Evolutionary conservation across 2,113 vertebrate genomes (phyloP), one percentile per base, ranked within the genome.

Genomic region (Thomomys bottae): DNA sequence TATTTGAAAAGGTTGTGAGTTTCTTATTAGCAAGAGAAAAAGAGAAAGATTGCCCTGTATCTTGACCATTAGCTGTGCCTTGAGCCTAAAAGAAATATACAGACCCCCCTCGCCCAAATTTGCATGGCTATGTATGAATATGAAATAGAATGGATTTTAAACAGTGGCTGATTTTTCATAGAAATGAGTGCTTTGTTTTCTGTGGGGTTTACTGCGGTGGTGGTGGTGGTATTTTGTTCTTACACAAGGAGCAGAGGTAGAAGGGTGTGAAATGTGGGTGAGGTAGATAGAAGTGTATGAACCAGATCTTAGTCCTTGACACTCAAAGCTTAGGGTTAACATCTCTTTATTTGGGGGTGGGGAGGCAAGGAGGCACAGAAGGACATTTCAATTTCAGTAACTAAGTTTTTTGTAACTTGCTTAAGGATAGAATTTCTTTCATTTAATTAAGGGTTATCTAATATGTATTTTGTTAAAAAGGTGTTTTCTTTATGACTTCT

Each of bases 181-280:
- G 45, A 76, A 90, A 67, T 73, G 82, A 76, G 45, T 84, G 38
- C 10, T 36, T 84, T 86, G 42, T 75, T 79, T 83, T 23, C 17
- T 76, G 42, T 88, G 54, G 61, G 28, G 3, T 54, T 80, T 81
- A 26, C n/a, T 68, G 3, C 67, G 42, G 66, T 79, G 45, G 6
- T 87, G n/a, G n/a, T n/a, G n/a, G n/a, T n/a, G n/a, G n/a, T 15
- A 64, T 88, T 94, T 88, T 88, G 15, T 71, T 86, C 15, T 61
- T 87, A 2, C 10, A 57, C 77, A 64, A 88, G 38, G 32, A 17
- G 12, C 36, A 9, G 76, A 63, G 21, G 54, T 42, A 26, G n/a
- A 17, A 64, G 15, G 14, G 49, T 54, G 49, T 15, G 18, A 54
- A 54, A 66, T 63, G 20, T 89, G 30, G 26, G 20, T 32, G 18